Conservation (phyloP, 2,113 vertebrate genomes). For the Columbina picui region DNA sequence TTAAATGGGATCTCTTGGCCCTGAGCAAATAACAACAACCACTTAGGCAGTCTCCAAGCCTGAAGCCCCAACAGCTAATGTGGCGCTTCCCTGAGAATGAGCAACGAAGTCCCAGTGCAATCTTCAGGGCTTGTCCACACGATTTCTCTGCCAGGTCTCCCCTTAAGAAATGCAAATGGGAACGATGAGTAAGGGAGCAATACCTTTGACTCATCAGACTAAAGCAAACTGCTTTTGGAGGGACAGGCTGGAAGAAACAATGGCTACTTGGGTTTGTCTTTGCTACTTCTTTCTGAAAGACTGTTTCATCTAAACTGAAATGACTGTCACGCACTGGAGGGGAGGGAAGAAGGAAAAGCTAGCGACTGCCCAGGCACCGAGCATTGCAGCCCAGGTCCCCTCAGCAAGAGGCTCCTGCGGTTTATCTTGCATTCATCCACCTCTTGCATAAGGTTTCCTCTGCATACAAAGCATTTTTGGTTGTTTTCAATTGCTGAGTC, state of each 20-base stretch:
- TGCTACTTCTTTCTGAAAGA: background rate
- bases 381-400: background rate
- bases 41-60: background rate
- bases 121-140: background rate
- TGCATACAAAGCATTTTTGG: background rate
- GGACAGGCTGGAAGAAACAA: background rate
- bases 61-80: background rate
- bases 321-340: background rate
- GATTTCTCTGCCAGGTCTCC: background rate
- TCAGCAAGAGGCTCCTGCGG: background rate
- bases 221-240: background rate
- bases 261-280: background rate
- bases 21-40: background rate
- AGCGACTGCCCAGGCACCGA: background rate
- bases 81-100: rapidly evolving
- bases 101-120: background rate
- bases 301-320: background rate
- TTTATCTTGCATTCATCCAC: background rate
- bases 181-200: background rate
- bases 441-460: background rate
- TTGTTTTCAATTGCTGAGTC: background rate
- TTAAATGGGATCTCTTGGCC: background rate
- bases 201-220: background rate
- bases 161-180: background rate
- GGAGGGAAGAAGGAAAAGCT: background rate